phyloP scores from a whole-genome alignment of 2,113 vertebrate species.

The Bostrychus sinensis region DNA sequence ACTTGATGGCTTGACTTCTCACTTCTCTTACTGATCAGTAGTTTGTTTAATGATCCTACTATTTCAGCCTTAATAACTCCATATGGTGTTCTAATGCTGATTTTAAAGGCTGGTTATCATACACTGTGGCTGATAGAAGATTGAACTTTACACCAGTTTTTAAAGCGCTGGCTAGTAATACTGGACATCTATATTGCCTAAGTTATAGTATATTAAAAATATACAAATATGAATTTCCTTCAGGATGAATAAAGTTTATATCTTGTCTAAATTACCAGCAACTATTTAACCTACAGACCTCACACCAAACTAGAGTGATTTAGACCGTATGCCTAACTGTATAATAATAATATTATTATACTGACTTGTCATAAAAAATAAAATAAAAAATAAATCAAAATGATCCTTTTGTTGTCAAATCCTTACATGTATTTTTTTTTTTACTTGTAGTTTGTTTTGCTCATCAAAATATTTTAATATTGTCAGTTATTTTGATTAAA shows the following conservation, averaged over 20 bases:
- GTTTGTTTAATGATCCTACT: no score
- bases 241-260: no score
- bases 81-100: constrained; percentile 59
- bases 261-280: constrained; percentile 78
- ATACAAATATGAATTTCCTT: no score
- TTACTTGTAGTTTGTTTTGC: no score
- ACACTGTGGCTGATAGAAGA: constrained; percentile 76
- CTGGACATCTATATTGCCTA: constrained; percentile 58
- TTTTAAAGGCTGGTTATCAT: constrained; percentile 76
- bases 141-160: constrained; percentile 80
- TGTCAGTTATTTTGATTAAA: constrained; percentile 18
- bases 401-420: no score
- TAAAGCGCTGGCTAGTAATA: constrained; percentile 54
- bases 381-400: no score
- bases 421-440: no score
- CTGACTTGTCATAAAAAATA: no score
- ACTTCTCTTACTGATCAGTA: no score
- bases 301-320: constrained; percentile 53
- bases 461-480: constrained; percentile 21
- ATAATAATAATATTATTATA: no score
- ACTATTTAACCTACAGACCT: constrained; percentile 72
- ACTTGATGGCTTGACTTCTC: no score
- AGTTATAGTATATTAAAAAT: constrained; percentile 75
- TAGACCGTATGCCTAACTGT: no score
- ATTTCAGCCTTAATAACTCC: constrained; percentile 65